Conservation (phyloP, 2,797 vertebrate genomes). For the Xenentodon cancila region DNA sequence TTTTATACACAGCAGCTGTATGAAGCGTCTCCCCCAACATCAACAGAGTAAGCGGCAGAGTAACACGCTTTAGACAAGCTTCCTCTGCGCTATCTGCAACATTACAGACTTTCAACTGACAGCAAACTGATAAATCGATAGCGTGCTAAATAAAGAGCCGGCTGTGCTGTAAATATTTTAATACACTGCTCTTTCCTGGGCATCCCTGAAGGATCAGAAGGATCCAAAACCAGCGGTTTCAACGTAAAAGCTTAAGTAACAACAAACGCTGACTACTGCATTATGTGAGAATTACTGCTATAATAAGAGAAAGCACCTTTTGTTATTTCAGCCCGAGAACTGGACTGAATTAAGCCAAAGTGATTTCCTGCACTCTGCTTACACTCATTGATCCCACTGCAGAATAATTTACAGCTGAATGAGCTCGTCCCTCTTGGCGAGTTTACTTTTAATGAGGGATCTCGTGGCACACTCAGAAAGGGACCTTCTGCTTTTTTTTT, state of each 20-base stretch:
- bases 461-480: conserved; percentile 25
- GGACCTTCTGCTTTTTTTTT: conserved; percentile 14
- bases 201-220: conserved; percentile 5
- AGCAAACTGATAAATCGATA: conserved; percentile 51
- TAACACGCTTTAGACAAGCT: conserved; percentile 21
- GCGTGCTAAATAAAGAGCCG: conserved; percentile 39
- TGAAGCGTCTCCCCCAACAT: background rate
- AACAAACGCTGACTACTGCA: background rate
- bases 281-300: conserved; percentile 30
- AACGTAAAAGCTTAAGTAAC: background rate
- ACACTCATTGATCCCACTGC: conserved; percentile 56
- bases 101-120: conserved; percentile 35
- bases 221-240: conserved; percentile 3
- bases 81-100: conserved; percentile 35
- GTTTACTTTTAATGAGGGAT: conserved; percentile 45
- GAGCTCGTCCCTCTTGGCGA: conserved; percentile 37
- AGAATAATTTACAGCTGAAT: conserved; percentile 63
- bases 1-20: conserved; percentile 16
- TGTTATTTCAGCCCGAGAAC: conserved; percentile 27
- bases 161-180: conserved; percentile 30
- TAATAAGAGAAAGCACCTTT: conserved; percentile 30
- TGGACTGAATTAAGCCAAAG: conserved; percentile 36
- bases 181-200: conserved; percentile 26
- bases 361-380: conserved; percentile 53
- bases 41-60: conserved; percentile 22